Conservation (phyloP, 2,797 vertebrate species). For the Parauchenoglanis ngamensis region DNA sequence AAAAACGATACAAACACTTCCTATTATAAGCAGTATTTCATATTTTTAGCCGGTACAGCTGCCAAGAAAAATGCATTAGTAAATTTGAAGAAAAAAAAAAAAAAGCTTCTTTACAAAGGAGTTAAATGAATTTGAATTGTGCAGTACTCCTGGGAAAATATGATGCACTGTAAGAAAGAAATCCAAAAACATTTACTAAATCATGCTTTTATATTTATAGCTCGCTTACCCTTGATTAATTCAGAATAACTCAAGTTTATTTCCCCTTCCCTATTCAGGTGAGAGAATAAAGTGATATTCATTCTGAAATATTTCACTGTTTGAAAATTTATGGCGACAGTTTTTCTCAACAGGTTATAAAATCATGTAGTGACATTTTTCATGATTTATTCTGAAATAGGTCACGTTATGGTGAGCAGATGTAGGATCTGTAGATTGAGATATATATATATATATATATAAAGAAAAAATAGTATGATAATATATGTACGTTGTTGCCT, state of each 20-base stretch:
- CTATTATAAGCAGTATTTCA: not conserved
- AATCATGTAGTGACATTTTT: not conserved
- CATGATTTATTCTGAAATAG: not conserved
- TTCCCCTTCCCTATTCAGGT: not conserved
- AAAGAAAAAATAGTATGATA: not conserved
- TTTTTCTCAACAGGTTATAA: not conserved
- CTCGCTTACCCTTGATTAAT: not conserved
- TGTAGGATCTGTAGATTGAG: not conserved
- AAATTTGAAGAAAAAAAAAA: not conserved
- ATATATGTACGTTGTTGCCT: not conserved
- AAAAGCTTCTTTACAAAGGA: not conserved
- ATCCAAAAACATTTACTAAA: not conserved
- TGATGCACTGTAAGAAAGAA: not conserved
- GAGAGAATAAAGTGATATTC: not conserved
- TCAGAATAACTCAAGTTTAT: not conserved
- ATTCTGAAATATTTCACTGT: not conserved
- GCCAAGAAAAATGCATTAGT: constrained; percentile 9
- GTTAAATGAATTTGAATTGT: not conserved
- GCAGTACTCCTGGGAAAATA: not conserved
- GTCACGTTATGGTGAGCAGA: not conserved
- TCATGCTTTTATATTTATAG: not conserved
- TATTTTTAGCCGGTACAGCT: not conserved
- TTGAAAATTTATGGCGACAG: not conserved
- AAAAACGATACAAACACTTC: not conserved
- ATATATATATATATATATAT: not conserved